These are phyloP conservation scores for Leptodactylus fallax DNA, from an alignment of 2,797 vertebrate genomes.

Conservation along the genomic window DNA sequence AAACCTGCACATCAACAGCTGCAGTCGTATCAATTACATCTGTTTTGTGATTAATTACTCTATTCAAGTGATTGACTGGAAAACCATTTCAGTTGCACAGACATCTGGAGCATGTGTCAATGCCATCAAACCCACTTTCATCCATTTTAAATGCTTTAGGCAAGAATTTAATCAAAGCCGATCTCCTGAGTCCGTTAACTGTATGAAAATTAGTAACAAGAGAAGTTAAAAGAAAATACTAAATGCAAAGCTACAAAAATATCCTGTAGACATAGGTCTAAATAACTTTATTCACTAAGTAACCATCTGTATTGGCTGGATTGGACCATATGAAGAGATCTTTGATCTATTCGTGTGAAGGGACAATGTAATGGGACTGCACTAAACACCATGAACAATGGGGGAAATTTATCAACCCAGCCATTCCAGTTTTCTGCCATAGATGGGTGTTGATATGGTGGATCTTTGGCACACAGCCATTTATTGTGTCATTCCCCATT, in stretches of 20 bases:
- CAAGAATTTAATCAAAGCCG: slow-evolving; percentile 43
- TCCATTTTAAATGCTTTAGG: slow-evolving; percentile 40
- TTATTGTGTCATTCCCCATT: no score
- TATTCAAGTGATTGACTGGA: slow-evolving; percentile 27
- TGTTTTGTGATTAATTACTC: slow-evolving; percentile 26
- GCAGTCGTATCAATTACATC: slow-evolving; percentile 1
- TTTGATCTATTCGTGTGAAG: no score
- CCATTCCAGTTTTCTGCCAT: no score
- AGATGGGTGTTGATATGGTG: no score
- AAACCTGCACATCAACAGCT: not conserved
- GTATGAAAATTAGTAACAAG: slow-evolving; percentile 9
- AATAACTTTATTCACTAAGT: not conserved
- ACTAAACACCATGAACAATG: no score
- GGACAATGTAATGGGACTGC: no score
- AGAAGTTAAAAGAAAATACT: not conserved
- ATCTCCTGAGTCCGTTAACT: not conserved
- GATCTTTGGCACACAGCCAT: no score
- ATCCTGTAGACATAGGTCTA: not conserved
- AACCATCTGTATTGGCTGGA: not conserved
- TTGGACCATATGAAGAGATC: not conserved
- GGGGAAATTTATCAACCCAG: no score
- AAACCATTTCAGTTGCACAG: slow-evolving; percentile 2
- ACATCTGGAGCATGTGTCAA: slow-evolving; percentile 40
- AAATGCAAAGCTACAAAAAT: not conserved
- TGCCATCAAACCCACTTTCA: slow-evolving; percentile 32